phyloP scores from a whole-genome alignment of 2,113 vertebrate species.

The Mohoua ochrocephala region DNA sequence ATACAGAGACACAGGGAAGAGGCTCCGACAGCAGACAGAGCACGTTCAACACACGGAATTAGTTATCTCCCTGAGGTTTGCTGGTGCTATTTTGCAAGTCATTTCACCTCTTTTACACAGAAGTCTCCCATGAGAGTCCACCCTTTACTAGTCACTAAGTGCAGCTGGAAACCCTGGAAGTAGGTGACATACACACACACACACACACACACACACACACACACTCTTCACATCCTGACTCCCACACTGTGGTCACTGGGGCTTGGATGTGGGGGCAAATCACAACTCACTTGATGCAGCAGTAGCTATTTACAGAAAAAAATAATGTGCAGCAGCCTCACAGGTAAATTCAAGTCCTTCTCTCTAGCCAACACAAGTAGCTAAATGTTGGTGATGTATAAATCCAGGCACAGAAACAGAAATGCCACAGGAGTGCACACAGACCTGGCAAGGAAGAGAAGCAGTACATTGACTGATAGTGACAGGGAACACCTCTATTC shows the following conservation, averaged over 20 bases:
- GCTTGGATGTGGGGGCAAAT: neutral
- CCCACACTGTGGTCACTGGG: neutral
- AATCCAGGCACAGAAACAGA: neutral
- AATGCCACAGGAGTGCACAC: fast-evolving
- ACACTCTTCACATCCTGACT: neutral
- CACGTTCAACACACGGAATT: fast-evolving
- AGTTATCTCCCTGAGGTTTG: neutral
- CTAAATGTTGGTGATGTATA: neutral
- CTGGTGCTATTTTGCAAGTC: neutral
- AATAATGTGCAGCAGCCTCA: neutral
- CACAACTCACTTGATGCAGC: neutral
- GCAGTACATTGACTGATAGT: neutral
- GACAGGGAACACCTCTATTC: neutral
- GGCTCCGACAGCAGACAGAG: neutral
- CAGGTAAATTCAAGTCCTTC: neutral
- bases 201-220: too few relatives aligned
- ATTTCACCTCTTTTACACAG: neutral
- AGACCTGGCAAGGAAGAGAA: neutral
- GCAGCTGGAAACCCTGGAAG: neutral
- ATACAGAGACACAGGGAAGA: neutral
- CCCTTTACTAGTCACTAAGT: neutral
- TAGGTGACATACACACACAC: neutral
- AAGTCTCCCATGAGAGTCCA: neutral
- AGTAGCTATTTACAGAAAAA: neutral
- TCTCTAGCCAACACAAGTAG: neutral